phyloP scores from a whole-genome alignment of 2,113 vertebrate species.

The Oncorhynchus masou region DNA sequence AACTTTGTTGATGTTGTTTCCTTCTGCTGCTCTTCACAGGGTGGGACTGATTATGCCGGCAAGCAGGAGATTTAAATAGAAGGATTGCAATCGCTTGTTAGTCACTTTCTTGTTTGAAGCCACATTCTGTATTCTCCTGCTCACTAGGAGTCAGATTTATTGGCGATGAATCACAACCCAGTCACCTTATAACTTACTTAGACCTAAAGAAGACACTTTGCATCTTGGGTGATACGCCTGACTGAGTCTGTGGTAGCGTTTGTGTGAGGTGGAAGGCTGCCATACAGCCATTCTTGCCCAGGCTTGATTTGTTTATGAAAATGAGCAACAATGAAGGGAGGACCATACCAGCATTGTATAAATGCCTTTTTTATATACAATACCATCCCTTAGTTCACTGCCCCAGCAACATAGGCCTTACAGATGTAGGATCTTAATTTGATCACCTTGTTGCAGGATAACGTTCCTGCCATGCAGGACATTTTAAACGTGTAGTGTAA shows the following conservation, averaged over 20 bases:
- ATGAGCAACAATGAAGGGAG: too few relatives aligned
- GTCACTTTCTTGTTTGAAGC: constrained; percentile 52
- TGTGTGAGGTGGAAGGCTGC: neutral
- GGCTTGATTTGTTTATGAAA: too few relatives aligned
- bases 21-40: constrained; percentile 44
- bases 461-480: too few relatives aligned
- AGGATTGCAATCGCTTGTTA: constrained; percentile 41
- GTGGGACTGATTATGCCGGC: constrained; percentile 46
- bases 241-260: constrained; percentile 4
- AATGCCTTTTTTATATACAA: neutral
- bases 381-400: too few relatives aligned
- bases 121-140: constrained; percentile 39
- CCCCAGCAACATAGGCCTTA: neutral
- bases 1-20: constrained; percentile 60
- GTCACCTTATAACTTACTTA: constrained; percentile 50
- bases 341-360: neutral
- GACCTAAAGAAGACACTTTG: neutral
- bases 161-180: constrained; percentile 53
- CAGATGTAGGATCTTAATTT: too few relatives aligned
- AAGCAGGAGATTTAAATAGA: constrained; percentile 50
- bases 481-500: too few relatives aligned
- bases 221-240: neutral
- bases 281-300: neutral
- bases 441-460: too few relatives aligned
- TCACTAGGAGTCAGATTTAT: constrained; percentile 36